These are phyloP conservation scores for Cardiocondyla obscurior DNA, from an alignment of 1,140 invertebrate genomes.

Conservation along the genomic window DNA sequence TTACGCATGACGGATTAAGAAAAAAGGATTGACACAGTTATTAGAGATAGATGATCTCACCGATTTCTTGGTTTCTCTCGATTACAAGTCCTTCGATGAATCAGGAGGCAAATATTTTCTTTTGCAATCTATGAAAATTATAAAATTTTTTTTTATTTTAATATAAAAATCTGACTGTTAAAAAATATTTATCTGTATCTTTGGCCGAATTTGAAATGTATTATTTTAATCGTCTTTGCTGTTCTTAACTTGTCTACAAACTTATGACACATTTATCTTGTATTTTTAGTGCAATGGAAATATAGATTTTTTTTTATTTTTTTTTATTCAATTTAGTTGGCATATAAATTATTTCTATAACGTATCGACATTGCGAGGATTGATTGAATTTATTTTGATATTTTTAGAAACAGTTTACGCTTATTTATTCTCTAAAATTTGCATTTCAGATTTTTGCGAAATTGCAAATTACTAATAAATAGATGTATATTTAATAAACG, in stretches of 20 bases:
- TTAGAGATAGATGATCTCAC: background rate
- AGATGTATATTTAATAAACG: background rate
- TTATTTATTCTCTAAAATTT: background rate
- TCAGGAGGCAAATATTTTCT: background rate
- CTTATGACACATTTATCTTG: background rate
- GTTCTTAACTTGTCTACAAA: background rate
- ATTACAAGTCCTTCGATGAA: background rate
- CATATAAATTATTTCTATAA: constrained; percentile 8
- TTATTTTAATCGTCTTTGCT: background rate
- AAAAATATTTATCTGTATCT: background rate
- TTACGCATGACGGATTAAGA: background rate
- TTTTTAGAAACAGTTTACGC: background rate
- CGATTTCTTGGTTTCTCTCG: constrained; percentile 29
- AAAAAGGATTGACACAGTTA: constrained; percentile 11
- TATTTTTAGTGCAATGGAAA: background rate
- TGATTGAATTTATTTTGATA: background rate
- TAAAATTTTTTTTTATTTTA: background rate
- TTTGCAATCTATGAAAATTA: background rate
- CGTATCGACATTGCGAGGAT: background rate
- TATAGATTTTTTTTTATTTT: background rate
- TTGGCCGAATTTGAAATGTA: background rate
- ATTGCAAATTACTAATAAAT: constrained; percentile 2
- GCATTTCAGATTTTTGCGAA: background rate
- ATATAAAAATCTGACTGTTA: background rate
- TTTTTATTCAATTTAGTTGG: background rate